These are phyloP conservation scores for Laspeyria flexula DNA, from an alignment of 2,888 invertebrate species.

Conservation along the genomic window DNA sequence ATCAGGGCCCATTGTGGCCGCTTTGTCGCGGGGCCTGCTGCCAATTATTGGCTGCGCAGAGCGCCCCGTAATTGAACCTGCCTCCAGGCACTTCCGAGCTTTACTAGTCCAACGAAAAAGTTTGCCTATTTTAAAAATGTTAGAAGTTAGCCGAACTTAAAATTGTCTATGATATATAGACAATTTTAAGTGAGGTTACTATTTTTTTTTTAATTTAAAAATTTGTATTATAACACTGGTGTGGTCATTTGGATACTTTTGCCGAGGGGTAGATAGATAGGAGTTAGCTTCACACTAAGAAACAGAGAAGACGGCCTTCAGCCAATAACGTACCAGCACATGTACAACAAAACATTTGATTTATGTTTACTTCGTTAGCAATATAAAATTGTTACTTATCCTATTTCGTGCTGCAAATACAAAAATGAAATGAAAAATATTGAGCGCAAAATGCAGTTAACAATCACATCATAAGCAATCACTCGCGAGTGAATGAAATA, in stretches of 20 bases:
- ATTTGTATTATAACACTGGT: slow-evolving; percentile 5
- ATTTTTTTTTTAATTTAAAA: slow-evolving; percentile 14
- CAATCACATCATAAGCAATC: slow-evolving; percentile 80
- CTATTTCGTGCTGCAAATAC: slow-evolving; percentile 6
- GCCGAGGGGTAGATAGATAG: no score
- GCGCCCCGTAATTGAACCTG: slow-evolving; percentile 78
- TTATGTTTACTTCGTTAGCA: background rate
- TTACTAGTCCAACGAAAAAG: slow-evolving; percentile 53
- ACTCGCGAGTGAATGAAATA: slow-evolving; percentile 73
- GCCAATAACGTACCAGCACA: no score
- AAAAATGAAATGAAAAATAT: slow-evolving; percentile 30
- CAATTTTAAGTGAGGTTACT: no score
- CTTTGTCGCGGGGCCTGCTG: slow-evolving; percentile 80
- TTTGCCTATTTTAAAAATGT: slow-evolving; percentile 39
- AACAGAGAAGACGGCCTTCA: no score
- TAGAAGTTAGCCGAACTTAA: slow-evolving; percentile 8
- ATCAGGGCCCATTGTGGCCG: slow-evolving; percentile 83
- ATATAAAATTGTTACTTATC: slow-evolving; percentile 1
- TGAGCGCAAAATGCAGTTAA: slow-evolving; percentile 64
- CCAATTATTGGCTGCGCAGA: slow-evolving; percentile 80
- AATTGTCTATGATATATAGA: no score
- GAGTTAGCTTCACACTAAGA: no score
- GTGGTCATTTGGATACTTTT: no score
- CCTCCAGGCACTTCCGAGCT: slow-evolving; percentile 60
- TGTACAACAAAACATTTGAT: no score